phyloP scores from a whole-genome alignment of 30 jellyfish, hydroid and myxozoan genomes.

The Rhopilema esculentum region DNA sequence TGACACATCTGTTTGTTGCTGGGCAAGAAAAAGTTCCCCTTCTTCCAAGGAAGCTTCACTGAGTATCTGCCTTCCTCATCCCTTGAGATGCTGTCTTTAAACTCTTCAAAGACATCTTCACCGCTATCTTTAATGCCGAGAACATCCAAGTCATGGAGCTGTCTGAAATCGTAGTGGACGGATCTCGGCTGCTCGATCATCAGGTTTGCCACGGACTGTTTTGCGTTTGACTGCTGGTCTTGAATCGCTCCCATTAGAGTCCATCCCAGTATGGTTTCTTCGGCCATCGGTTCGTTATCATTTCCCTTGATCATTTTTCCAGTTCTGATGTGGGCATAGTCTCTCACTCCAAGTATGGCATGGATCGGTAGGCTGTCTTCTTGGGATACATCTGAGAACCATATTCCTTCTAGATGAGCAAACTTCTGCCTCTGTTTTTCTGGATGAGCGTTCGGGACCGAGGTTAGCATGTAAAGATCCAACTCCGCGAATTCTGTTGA shows the following conservation, averaged over 20 bases:
- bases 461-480: conserved; percentile 42
- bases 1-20: conserved; percentile 12
- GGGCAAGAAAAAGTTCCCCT: conserved; percentile 33
- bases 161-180: background rate
- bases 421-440: conserved; percentile 21
- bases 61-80: conserved; percentile 31
- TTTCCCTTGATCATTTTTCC: conserved; percentile 33
- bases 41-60: conserved; percentile 59
- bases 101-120: conserved; percentile 45
- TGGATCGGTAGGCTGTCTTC: conserved; percentile 45
- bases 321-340: conserved; percentile 39
- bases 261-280: too few relatives aligned
- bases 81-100: conserved; percentile 24
- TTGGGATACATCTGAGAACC: conserved; percentile 44
- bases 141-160: conserved; percentile 13
- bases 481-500: conserved; percentile 49
- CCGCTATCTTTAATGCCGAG: conserved; percentile 42
- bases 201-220: background rate
- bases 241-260: conserved; percentile 47
- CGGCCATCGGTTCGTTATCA: conserved; percentile 33
- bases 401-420: conserved; percentile 38
- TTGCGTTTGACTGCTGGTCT: background rate
- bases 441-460: conserved; percentile 47
- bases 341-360: conserved; percentile 57
- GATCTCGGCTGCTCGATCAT: conserved; percentile 23